Conservation (phyloP, 2,888 invertebrate species). For the Agrotis ipsilon region DNA sequence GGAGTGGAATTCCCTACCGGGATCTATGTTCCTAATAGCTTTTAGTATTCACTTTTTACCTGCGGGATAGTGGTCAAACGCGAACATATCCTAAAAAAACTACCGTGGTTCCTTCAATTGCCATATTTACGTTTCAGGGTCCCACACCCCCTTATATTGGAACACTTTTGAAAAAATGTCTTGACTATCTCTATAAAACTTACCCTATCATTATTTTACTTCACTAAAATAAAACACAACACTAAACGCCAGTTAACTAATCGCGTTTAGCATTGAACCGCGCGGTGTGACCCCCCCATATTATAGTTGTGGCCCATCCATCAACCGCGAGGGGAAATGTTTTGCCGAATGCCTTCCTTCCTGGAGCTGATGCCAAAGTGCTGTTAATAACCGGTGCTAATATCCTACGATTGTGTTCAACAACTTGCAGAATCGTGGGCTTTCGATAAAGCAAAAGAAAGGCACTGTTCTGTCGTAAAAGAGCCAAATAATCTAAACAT, state of each 20-base stretch:
- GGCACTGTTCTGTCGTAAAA: neutral
- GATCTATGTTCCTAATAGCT: no score
- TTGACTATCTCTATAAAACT: no score
- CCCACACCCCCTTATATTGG: no score
- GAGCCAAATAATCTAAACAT: no score
- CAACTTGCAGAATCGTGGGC: conserved; percentile 58
- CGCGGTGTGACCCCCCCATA: conserved; percentile 40
- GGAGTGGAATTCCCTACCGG: no score
- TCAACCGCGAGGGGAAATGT: conserved; percentile 73
- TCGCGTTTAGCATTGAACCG: conserved; percentile 6
- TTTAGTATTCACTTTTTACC: no score
- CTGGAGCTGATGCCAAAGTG: conserved; percentile 66
- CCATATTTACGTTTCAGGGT: no score
- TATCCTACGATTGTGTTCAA: conserved; percentile 60
- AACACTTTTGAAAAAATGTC: no score
- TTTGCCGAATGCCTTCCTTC: conserved; percentile 75
- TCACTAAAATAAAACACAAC: neutral
- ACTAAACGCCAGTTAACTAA: conserved; percentile 40
- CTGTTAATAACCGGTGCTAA: conserved; percentile 67
- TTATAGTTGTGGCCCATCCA: conserved; percentile 67
- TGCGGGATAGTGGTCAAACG: no score
- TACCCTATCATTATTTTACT: neutral
- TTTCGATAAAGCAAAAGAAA: neutral
- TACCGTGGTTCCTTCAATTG: no score
- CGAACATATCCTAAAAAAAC: no score